Percentiles rank a stretch among this genome's conserved stretches.
Evolutionary conservation across 2,888 invertebrate genomes (phyloP).

Genomic region (Agonopterix heracliana): DNA sequence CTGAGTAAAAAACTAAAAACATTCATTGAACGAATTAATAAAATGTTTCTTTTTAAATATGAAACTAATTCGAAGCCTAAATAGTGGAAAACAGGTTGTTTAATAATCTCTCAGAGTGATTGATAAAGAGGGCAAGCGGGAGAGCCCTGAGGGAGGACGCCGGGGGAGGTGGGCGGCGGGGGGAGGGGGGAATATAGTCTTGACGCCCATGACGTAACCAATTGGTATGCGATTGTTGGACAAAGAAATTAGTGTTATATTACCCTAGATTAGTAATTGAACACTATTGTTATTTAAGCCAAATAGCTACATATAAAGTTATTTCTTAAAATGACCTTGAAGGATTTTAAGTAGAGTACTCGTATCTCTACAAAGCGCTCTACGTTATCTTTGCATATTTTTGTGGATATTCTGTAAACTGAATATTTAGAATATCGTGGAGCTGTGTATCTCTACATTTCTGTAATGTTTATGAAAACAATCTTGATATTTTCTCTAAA

Average conservation of each 20-base stretch:
- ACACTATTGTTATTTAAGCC: background rate
- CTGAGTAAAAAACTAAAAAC: background rate
- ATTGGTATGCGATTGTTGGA: conserved; percentile 57
- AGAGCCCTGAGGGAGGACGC: conserved; percentile 22
- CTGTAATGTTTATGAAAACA: too few relatives aligned
- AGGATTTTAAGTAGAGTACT: too few relatives aligned
- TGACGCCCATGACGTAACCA: conserved; percentile 60
- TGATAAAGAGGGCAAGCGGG: conserved; percentile 39
- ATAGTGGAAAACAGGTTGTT: conserved; percentile 23
- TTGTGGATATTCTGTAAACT: too few relatives aligned
- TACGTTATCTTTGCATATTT: too few relatives aligned
- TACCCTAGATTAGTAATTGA: background rate
- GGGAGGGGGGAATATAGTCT: conserved; percentile 17
- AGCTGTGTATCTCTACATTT: too few relatives aligned
- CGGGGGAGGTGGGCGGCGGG: conserved; percentile 14
- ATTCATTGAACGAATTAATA: too few relatives aligned
- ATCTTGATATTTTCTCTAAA: too few relatives aligned
- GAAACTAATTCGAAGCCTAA: background rate
- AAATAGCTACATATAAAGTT: too few relatives aligned
- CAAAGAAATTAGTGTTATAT: conserved; percentile 34
- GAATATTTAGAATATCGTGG: too few relatives aligned
- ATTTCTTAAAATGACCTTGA: too few relatives aligned
- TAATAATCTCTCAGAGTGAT: conserved; percentile 46
- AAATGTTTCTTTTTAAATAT: background rate
- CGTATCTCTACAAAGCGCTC: too few relatives aligned